Evolutionary conservation across 1,140 invertebrate species (phyloP), one percentile per base, ranked within the genome.

Genomic region (Periplaneta americana): DNA sequence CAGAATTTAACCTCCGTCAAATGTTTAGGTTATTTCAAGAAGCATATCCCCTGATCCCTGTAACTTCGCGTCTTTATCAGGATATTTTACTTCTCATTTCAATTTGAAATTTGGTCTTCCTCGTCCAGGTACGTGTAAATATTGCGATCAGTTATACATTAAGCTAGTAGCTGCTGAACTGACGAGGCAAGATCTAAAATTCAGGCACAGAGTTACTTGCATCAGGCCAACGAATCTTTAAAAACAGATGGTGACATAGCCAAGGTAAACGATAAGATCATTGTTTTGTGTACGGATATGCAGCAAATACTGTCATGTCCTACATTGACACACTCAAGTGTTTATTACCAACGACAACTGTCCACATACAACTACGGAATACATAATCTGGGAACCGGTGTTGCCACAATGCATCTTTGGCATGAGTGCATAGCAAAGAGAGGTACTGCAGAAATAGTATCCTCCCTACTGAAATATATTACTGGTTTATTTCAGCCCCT

Each of bases 51-150:
- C 48, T 36, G n/a, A 80, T 5, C 34, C 28, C 37, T n/a, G 76
- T 79, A 57, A 57, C 34, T 22, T 33, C n/a, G 34, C 39, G 66
- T 48, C 74, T 79, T 39, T 82, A 79, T 39, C 35, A 74, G 36
- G 76, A 82, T 57, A 79, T 33, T 82, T 82, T 39, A 82, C 57
- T 78, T 48, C 37, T 80, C 37, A 82, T 48, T 82, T 80, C 79
- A 79, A 82, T 36, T 36, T n/a, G n/a, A n/a, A n/a, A n/a, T n/a
- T n/a, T n/a, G n/a, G n/a, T n/a, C n/a, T n/a, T n/a, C n/a, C n/a
- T 33, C 76, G 77, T n/a, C 79, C 76, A 31, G 76, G 66, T 57
- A 76, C 76, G 13, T 82, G 37, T 79, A 78, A 82, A 78, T 79
- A 57, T 78, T 82, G 81, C 76, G 34, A 78, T 15, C 31, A 78